Conservation (phyloP, 2,797 vertebrate genomes). For the Gymnothorax reevesii region DNA sequence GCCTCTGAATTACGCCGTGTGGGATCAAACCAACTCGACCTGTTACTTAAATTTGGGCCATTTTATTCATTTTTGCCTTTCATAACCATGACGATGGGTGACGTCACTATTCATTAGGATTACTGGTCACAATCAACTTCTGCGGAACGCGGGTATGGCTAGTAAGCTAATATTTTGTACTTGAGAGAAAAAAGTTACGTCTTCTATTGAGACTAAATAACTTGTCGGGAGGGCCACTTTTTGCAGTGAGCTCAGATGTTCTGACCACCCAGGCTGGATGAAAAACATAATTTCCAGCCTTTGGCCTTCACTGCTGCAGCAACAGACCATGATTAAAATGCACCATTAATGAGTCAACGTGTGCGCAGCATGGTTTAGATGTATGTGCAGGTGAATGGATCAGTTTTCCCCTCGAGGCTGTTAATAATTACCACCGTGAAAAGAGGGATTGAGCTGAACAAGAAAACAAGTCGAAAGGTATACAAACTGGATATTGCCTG, state of each 20-base stretch:
- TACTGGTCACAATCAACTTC: too few relatives aligned
- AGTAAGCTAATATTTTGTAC: too few relatives aligned
- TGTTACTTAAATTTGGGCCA: too few relatives aligned
- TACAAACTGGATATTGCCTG: neutral
- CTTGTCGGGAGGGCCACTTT: neutral
- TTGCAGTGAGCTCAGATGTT: too few relatives aligned
- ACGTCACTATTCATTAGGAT: too few relatives aligned
- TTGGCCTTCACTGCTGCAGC: neutral
- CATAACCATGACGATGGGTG: too few relatives aligned
- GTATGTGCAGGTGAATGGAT: neutral
- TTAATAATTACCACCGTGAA: neutral
- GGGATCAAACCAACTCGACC: too few relatives aligned
- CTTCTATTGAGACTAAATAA: too few relatives aligned
- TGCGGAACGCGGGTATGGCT: too few relatives aligned
- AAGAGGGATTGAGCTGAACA: neutral
- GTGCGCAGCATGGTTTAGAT: neutral
- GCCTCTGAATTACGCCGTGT: too few relatives aligned
- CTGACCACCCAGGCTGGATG: neutral
- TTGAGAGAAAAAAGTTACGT: too few relatives aligned
- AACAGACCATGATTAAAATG: neutral
- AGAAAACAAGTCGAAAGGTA: neutral
- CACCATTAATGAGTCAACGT: neutral
- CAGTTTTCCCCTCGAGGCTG: neutral
- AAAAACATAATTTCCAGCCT: neutral
- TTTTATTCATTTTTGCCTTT: too few relatives aligned